Percentiles rank a stretch among this genome's conserved stretches.
Evolutionary conservation across 2,888 invertebrate genomes (phyloP).

Genomic region (Hirtodrosophila histrioides): DNA sequence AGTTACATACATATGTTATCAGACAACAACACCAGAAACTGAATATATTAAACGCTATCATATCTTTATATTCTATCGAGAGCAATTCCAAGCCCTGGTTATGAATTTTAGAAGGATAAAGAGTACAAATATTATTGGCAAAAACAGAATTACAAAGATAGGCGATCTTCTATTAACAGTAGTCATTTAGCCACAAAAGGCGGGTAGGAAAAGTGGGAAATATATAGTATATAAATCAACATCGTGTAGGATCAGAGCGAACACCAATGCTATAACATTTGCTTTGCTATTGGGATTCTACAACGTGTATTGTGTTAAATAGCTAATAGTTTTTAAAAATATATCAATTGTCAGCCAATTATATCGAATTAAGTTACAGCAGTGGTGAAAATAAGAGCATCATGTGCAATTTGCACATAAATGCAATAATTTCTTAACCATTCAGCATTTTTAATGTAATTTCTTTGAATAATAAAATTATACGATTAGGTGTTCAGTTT

Average conservation of each 20-base stretch:
- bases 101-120: conserved; percentile 8
- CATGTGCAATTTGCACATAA: not conserved
- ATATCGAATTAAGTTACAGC: conserved; percentile 1
- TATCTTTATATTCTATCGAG: not conserved
- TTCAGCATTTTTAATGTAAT: not conserved
- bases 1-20: no score
- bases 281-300: conserved; percentile 13
- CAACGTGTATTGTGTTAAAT: conserved; percentile 2
- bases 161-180: conserved; percentile 13
- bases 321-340: not conserved
- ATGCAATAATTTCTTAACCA: not conserved
- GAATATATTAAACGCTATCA: no score
- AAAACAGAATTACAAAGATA: conserved; percentile 16
- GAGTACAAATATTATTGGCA: conserved; percentile 3
- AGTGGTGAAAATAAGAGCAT: conserved; percentile 6
- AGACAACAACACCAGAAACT: no score
- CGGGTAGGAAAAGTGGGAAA: conserved; percentile 1
- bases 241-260: conserved; percentile 34
- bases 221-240: conserved; percentile 14
- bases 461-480: conserved; percentile 3
- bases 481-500: not conserved
- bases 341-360: not conserved
- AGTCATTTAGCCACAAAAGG: conserved; percentile 13
- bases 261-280: conserved; percentile 15
- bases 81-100: conserved; percentile 26